Percentiles rank a stretch among this genome's conserved stretches.
Conservation (phyloP, 2,888 invertebrate species). For the Miltochrista miniata region DNA sequence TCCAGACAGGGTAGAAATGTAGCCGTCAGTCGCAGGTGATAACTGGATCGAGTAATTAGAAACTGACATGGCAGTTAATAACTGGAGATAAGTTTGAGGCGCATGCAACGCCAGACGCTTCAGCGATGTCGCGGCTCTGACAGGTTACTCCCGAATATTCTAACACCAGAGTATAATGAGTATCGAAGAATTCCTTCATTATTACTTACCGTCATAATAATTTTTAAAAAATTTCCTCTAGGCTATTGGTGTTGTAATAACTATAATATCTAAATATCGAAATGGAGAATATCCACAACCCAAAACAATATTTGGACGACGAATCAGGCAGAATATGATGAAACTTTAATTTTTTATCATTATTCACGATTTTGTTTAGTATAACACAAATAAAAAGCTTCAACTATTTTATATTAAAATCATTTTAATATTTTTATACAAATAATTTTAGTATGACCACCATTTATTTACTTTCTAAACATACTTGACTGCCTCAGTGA, state of each 20-base stretch:
- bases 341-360: too few relatives aligned
- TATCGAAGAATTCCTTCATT: not conserved
- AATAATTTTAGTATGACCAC: too few relatives aligned
- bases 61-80: constrained; percentile 74
- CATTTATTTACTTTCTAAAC: too few relatives aligned
- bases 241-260: not conserved
- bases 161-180: not conserved
- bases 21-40: constrained; percentile 80
- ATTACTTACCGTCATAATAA: not conserved
- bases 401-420: too few relatives aligned
- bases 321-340: too few relatives aligned
- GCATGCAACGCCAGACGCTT: constrained; percentile 42
- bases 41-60: constrained; percentile 77
- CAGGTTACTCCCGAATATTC: not conserved
- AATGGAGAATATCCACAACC: too few relatives aligned
- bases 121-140: constrained; percentile 28
- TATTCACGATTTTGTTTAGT: too few relatives aligned
- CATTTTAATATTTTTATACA: too few relatives aligned
- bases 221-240: not conserved
- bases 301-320: too few relatives aligned
- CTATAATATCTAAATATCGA: too few relatives aligned
- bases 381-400: too few relatives aligned
- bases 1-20: constrained; percentile 41
- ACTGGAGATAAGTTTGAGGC: constrained; percentile 67
- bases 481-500: too few relatives aligned